Evolutionary conservation across 2,113 vertebrate genomes (phyloP).

Genomic region (Desmodus rotundus): DNA sequence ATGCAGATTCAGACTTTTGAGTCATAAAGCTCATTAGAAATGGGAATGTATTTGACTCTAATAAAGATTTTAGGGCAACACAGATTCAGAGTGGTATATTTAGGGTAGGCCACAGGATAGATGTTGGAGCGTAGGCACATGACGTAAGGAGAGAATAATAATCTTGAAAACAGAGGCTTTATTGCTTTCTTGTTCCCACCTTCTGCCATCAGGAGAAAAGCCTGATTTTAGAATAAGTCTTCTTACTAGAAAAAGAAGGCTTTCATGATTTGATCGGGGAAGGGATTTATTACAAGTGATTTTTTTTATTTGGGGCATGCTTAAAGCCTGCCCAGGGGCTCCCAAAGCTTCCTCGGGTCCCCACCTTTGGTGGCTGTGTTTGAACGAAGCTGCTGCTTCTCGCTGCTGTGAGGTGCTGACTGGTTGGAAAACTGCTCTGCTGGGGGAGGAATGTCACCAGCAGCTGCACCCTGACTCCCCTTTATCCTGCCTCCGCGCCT

Average conservation of each 20-base stretch:
- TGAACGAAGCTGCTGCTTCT: background rate
- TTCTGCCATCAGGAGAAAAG: slow-evolving; percentile 19
- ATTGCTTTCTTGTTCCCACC: background rate
- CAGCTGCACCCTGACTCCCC: background rate
- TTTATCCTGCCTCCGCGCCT: background rate
- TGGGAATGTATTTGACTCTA: slow-evolving; percentile 38
- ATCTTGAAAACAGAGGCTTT: background rate
- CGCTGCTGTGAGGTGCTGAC: background rate
- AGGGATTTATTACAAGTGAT: background rate
- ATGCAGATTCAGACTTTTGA: slow-evolving; percentile 59
- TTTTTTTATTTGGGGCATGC: background rate
- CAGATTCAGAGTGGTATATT: slow-evolving; percentile 44
- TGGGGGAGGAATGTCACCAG: too few species aligned
- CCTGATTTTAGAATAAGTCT: background rate
- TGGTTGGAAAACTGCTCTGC: background rate
- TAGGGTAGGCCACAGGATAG: background rate
- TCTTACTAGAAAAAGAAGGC: background rate
- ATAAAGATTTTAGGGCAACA: slow-evolving; percentile 47
- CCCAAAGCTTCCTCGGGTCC: background rate
- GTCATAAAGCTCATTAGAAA: slow-evolving; percentile 59
- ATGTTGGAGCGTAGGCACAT: background rate
- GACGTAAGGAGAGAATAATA: background rate
- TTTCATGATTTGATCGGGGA: background rate
- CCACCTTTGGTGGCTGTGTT: background rate
- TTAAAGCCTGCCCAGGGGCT: background rate